A percentile compares a stretch with the other conserved stretches of the same genome.
Conservation (phyloP, 2,888 invertebrate species). For the Cosmorhoe ocellata region DNA sequence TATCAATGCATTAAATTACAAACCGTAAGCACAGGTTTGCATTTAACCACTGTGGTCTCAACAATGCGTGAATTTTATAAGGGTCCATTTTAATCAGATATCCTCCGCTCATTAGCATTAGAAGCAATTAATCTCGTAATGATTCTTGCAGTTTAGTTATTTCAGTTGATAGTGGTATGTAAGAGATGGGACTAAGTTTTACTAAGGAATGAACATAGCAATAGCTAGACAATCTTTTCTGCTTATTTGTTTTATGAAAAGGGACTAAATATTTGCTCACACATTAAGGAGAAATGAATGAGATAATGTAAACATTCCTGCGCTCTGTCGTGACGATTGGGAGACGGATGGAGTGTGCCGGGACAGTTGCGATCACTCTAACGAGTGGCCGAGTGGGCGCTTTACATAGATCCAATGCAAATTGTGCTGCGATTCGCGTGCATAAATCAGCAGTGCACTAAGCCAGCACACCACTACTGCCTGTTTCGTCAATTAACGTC, state of each 20-base stretch:
- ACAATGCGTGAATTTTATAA: conserved; percentile 39
- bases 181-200: too few relatives aligned
- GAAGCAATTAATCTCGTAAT: conserved; percentile 13
- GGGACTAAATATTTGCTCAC: conserved; percentile 25
- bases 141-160: background rate
- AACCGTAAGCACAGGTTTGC: conserved; percentile 38
- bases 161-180: too few relatives aligned
- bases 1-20: conserved; percentile 57
- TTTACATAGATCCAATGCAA: conserved; percentile 74
- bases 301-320: conserved; percentile 48
- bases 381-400: conserved; percentile 64
- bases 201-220: too few relatives aligned
- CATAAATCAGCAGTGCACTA: conserved; percentile 55
- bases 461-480: conserved; percentile 48
- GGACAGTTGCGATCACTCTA: conserved; percentile 52
- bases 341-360: conserved; percentile 45
- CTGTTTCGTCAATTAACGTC: conserved; percentile 70
- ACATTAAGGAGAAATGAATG: conserved; percentile 39
- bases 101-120: conserved; percentile 3
- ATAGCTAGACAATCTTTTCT: too few relatives aligned
- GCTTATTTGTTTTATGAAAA: too few relatives aligned
- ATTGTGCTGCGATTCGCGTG: conserved; percentile 66
- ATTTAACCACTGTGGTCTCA: conserved; percentile 46
- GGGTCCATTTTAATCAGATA: conserved; percentile 11
- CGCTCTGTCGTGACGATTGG: conserved; percentile 60